These are phyloP conservation scores for Larimichthys polyactis DNA, from an alignment of 2,113 vertebrate genomes.

Conservation along the genomic window DNA sequence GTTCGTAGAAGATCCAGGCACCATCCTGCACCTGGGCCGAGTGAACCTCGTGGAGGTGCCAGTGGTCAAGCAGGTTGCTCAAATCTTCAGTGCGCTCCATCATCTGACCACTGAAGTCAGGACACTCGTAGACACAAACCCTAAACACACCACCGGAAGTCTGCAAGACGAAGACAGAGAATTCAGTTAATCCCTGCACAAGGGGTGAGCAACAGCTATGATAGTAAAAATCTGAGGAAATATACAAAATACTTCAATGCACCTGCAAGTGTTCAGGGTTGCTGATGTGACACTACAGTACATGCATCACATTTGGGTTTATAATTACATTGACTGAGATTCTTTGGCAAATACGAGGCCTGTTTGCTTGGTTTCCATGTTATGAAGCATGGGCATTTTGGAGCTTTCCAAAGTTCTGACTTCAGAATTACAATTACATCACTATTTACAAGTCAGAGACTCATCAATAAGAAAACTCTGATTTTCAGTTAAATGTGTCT, in stretches of 20 bases:
- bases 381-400: too few species aligned
- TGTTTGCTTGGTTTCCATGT: too few species aligned
- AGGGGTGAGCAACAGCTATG: neutral
- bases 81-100: slow-evolving; percentile 61
- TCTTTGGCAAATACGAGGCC: too few species aligned
- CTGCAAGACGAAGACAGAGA: slow-evolving; percentile 29
- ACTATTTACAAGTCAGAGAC: too few species aligned
- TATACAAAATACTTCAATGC: too few species aligned
- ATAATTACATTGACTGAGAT: too few species aligned
- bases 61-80: slow-evolving; percentile 38
- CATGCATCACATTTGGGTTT: too few species aligned
- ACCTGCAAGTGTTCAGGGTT: neutral
- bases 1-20: slow-evolving; percentile 72
- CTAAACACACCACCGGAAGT: slow-evolving; percentile 20
- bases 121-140: slow-evolving; percentile 59
- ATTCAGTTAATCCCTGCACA: neutral
- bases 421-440: too few species aligned
- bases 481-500: too few species aligned
- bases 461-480: too few species aligned
- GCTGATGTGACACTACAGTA: neutral
- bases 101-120: slow-evolving; percentile 63
- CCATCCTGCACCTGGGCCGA: slow-evolving; percentile 71
- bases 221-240: neutral
- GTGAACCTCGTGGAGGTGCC: slow-evolving; percentile 52
- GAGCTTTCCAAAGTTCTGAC: too few species aligned